Conservation (phyloP, 2,888 invertebrate genomes). For the Tridacna gigas region DNA sequence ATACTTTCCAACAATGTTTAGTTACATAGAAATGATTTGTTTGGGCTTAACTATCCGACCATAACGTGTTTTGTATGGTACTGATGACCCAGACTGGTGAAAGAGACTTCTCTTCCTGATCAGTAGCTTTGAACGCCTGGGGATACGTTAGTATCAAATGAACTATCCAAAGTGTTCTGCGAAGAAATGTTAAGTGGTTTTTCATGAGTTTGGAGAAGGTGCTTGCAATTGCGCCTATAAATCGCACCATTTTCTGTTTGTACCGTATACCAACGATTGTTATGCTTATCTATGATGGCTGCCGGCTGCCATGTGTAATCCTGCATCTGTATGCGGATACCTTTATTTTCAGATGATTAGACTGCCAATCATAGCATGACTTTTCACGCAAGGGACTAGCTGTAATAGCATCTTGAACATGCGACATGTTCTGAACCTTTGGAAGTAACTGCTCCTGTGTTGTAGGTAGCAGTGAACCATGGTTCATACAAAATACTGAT, state of each 20-base stretch:
- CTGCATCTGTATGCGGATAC: constrained; percentile 5
- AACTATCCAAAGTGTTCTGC: neutral
- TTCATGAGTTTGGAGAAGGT: constrained; percentile 5
- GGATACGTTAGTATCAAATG: neutral
- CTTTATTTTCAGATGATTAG: constrained; percentile 37
- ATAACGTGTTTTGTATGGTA: too few species aligned
- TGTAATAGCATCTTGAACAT: neutral
- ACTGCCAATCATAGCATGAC: constrained; percentile 22
- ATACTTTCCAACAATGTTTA: too few species aligned
- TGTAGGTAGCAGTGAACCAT: constrained; percentile 37
- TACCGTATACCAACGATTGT: constrained; percentile 26
- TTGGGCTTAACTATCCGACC: too few species aligned
- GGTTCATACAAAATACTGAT: too few species aligned
- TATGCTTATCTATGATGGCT: constrained; percentile 16
- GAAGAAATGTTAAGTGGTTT: neutral
- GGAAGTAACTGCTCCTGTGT: constrained; percentile 28
- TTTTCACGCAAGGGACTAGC: constrained; percentile 22
- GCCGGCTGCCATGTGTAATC: constrained; percentile 30
- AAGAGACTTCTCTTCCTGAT: constrained; percentile 3
- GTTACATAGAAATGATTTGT: too few species aligned
- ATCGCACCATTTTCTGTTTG: neutral
- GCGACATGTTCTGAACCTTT: neutral
- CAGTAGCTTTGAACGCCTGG: neutral
- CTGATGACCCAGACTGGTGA: too few species aligned
- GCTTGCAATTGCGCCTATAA: neutral